Evolutionary conservation across 1,140 invertebrate species (phyloP).

Genomic region (Diuraphis noxia): DNA sequence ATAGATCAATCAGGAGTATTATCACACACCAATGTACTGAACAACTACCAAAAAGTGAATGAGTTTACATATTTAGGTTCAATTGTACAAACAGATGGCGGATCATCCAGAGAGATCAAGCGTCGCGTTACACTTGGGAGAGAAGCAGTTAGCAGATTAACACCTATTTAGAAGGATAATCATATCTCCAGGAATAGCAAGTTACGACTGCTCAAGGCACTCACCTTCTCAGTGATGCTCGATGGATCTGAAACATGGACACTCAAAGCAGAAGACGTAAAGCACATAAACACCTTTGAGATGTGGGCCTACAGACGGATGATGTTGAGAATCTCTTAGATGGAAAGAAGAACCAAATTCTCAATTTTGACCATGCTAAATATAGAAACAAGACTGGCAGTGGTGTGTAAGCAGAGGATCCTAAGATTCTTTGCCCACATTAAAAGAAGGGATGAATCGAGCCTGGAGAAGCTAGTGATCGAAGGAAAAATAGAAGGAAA

Average conservation of each 20-base stretch:
- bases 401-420: too few species aligned
- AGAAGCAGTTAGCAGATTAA: slow-evolving; percentile 27
- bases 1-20: too few species aligned
- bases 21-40: too few species aligned
- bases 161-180: slow-evolving; percentile 12
- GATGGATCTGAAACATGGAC: slow-evolving; percentile 42
- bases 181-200: slow-evolving; percentile 30
- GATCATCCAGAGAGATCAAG: slow-evolving; percentile 4
- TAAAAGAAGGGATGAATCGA: too few species aligned
- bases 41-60: slow-evolving; percentile 32
- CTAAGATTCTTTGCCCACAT: too few species aligned
- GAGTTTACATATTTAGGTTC: slow-evolving; percentile 35
- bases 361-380: too few species aligned
- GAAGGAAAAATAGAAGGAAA: too few species aligned
- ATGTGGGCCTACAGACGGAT: too few species aligned
- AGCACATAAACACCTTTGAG: too few species aligned
- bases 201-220: slow-evolving; percentile 16
- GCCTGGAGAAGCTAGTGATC: too few species aligned
- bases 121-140: slow-evolving; percentile 1
- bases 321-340: background rate
- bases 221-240: slow-evolving; percentile 30
- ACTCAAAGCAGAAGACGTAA: background rate
- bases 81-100: background rate
- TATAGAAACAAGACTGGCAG: too few species aligned
- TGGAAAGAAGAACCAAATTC: background rate